phyloP scores from a whole-genome alignment of 2,888 invertebrate species.

The Drosophila bunnanda region DNA sequence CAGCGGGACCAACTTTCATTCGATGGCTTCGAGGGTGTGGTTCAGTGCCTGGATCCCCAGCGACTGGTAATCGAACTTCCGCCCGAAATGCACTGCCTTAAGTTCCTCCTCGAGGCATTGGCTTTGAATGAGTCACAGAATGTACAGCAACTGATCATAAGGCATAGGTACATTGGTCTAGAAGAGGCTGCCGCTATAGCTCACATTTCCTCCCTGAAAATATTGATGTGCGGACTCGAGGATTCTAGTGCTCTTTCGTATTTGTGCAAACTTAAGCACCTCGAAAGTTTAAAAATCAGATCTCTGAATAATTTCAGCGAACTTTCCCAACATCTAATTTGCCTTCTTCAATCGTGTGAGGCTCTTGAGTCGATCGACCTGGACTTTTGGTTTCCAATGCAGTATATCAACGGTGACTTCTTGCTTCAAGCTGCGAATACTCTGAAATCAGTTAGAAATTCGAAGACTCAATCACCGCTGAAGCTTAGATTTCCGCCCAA shows the following conservation, averaged over 20 bases:
- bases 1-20: neutral
- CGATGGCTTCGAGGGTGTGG: neutral
- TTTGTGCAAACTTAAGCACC: neutral
- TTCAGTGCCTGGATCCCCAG: constrained; percentile 3
- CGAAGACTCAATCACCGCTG: neutral
- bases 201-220: neutral
- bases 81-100: neutral
- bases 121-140: neutral
- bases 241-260: neutral
- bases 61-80: constrained; percentile 10
- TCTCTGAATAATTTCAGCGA: neutral
- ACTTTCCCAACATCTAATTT: neutral
- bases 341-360: neutral
- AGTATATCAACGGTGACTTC: neutral
- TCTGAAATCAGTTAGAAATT: neutral
- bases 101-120: neutral
- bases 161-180: neutral
- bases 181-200: neutral
- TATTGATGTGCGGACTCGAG: constrained; percentile 3
- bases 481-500: neutral
- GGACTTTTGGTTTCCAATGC: neutral
- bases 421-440: neutral
- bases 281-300: constrained; percentile 5
- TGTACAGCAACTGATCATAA: constrained; percentile 3
- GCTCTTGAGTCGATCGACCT: neutral